Evolutionary conservation across 1,140 invertebrate genomes (phyloP).

Genomic region (Drosophila nasuta): DNA sequence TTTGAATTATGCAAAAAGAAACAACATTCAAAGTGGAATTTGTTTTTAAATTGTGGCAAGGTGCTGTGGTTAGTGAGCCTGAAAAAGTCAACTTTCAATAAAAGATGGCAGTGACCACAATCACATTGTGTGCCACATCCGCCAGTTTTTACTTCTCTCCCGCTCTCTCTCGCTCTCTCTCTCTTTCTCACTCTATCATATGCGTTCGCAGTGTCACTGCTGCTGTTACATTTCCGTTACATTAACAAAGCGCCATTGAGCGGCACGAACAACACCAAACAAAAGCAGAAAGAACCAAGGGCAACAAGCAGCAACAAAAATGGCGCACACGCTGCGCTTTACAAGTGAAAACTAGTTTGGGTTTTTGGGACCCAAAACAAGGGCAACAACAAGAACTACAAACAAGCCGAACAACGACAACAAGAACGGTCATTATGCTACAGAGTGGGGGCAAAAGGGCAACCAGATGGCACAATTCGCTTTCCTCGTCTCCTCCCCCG

Average conservation of each 20-base stretch:
- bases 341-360: slow-evolving; percentile 67
- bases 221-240: slow-evolving; percentile 73
- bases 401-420: slow-evolving; percentile 32
- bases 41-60: too few relatives aligned
- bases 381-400: slow-evolving; percentile 21
- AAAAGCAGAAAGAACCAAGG: slow-evolving; percentile 42
- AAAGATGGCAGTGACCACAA: slow-evolving; percentile 61
- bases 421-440: slow-evolving; percentile 42
- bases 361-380: slow-evolving; percentile 36
- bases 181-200: not conserved
- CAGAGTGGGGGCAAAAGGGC: slow-evolving; percentile 29
- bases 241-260: slow-evolving; percentile 80
- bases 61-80: slow-evolving; percentile 22
- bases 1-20: not conserved
- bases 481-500: not conserved
- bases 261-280: slow-evolving; percentile 58
- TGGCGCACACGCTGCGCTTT: slow-evolving; percentile 70
- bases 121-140: slow-evolving; percentile 64
- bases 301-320: slow-evolving; percentile 46
- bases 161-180: not conserved
- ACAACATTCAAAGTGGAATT: not conserved
- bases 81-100: slow-evolving; percentile 45
- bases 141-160: not conserved
- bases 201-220: slow-evolving; percentile 8
- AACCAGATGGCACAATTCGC: slow-evolving; percentile 22